Evolutionary conservation across 1,140 invertebrate species (phyloP).

Genomic region (Trachymyrmex cornetzi): DNA sequence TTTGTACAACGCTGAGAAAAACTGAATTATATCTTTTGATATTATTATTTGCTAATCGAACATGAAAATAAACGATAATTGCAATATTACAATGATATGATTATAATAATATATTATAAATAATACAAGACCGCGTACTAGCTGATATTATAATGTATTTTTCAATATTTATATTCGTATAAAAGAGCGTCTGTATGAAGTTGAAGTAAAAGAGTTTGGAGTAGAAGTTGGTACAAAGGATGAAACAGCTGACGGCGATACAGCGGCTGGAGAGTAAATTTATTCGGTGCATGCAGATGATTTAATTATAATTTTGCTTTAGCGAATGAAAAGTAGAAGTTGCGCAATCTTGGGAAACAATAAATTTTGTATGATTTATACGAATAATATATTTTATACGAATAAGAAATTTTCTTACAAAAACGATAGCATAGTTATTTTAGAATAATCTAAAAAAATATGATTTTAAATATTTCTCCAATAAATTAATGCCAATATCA

Average conservation of each 20-base stretch:
- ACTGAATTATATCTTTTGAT: not conserved
- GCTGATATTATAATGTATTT: not conserved
- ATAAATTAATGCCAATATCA: not conserved
- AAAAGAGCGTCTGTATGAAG: not conserved
- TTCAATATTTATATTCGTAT: slow-evolving; percentile 24
- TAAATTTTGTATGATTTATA: slow-evolving; percentile 20
- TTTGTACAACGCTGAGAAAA: not conserved
- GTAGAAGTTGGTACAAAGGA: slow-evolving; percentile 19
- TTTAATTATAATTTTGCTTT: slow-evolving; percentile 50
- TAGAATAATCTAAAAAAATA: not conserved
- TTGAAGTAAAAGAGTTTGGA: slow-evolving; percentile 17
- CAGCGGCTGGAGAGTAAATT: slow-evolving; percentile 45
- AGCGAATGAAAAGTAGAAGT: slow-evolving; percentile 30
- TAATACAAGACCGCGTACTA: not conserved
- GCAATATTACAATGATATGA: not conserved
- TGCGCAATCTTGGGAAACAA: slow-evolving; percentile 26
- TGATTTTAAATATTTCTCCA: not conserved
- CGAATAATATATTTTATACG: slow-evolving; percentile 30
- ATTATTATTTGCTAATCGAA: not conserved
- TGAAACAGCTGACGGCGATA: slow-evolving; percentile 49
- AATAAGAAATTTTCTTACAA: slow-evolving; percentile 15
- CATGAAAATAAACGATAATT: not conserved
- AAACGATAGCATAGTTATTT: not conserved
- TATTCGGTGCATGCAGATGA: slow-evolving; percentile 55
- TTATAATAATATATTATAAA: slow-evolving; percentile 1